Base-by-base conservation (phyloP, 2,797 vertebrate genomes). In the Pogonophryne albipinna region DNA sequence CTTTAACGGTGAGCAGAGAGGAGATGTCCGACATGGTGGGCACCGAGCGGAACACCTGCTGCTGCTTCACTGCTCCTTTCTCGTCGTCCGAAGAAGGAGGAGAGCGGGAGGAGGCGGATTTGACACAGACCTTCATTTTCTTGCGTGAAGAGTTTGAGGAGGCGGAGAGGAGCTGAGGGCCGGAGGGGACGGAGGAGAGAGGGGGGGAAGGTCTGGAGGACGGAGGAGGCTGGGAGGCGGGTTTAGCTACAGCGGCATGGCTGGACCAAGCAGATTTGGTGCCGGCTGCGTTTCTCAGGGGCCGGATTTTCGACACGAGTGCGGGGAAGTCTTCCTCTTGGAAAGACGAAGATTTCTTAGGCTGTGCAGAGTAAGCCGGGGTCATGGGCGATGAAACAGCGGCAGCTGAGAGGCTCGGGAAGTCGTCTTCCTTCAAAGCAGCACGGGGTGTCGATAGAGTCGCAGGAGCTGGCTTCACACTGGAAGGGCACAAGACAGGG, bases 281-380 rank as follows among this genome's bases (percentile, higher is more conserved):
- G 68, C 92, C 93, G 0, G 95, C 89, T 1, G 96, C 55, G 0
- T 93, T 85, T 65, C 94, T 95, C 6, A 81, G 84, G 11, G 94
- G 95, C 63, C 86, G 95, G 23, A 95, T 92, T 58, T 94, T 98
- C 74, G 97, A 96, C 56, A 99, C 96, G 0, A 99, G 92, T n/a
- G 97, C 98, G 0, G 98, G 98, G 74, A 99, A 99, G 84, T 99
- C 98, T 42, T 99, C 98, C 47, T 99, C 98, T 11, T 98, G 97
- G 86, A 99, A 99, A 47, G 97, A 93, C 0, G 94, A 95, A 0
- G 85, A 81, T 85, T 91, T 97, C 78, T 85, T 95, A 2, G 95
- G 67, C 0, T 96, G 95, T 0, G 89, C 88, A 0, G 95, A 90
- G 65, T 98, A 99, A 0, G 92, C 93, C 15, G 97, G 93, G 16